Evolutionary conservation across 2,797 vertebrate genomes (phyloP), one percentile per base, ranked within the genome.

Genomic region (Scomberomorus guttatus): DNA sequence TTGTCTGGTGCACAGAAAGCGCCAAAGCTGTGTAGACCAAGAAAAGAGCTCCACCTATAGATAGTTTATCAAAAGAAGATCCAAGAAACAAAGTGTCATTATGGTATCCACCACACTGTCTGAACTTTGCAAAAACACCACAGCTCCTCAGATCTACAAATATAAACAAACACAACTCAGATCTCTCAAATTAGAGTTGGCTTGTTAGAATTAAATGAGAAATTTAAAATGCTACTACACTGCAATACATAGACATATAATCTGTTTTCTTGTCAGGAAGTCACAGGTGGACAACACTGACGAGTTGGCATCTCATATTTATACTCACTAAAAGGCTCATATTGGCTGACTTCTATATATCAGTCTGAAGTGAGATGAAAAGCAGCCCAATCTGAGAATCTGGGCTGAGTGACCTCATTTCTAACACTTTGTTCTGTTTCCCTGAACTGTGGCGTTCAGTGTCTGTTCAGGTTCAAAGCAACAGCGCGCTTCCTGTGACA

Each of bases 381-480:
- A 18, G 69, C 63, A 37, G 29, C 46, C 52, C 37, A 68, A 68
- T 52, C 50, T 57, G 65, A 81, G 68, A 64, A 70, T 79, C 77
- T 79, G 58, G 18, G 66, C 65, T 32, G 67, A 60, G 70, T 25
- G 34, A 77, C 77, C 80, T 83, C 48, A 3, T 83, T 84, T 84
- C 81, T 10, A 66, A 72, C 86, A 79, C 73, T 83, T 82, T 82
- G 54, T 79, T 82, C 46, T 25, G 60, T 59, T 83, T 22, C 58
- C 79, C 44, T 58, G 52, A 74, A 44, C 65, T 55, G 68, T 52
- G 55, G 61, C 18, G 50, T 66, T 84, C 61, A 64, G 77, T 25
- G 58, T 61, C 61, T 77, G 39, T 44, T 76, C 62, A 24, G 58
- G 74, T 74, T 85, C 69, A 82, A 84, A 79, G 78, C 5, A 24